Conservation (phyloP, 2,113 vertebrate genomes). For the Podocnemis expansa region DNA sequence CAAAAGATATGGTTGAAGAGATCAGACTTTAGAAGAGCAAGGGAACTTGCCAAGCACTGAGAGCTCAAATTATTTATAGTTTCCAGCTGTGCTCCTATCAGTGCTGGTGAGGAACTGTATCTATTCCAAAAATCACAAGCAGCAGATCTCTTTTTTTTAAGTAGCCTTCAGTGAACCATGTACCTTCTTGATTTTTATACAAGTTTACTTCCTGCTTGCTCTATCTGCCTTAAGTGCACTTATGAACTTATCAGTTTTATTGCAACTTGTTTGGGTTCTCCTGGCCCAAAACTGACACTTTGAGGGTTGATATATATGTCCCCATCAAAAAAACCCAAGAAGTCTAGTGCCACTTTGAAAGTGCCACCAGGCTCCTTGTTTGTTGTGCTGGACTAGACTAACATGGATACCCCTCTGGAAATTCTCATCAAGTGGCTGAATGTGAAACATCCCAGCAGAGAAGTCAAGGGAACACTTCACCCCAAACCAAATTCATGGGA, state of each 20-base stretch:
- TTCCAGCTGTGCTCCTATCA: not conserved
- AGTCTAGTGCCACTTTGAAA: too few species aligned
- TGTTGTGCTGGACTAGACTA: too few species aligned
- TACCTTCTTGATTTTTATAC: not conserved
- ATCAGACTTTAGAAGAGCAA: not conserved
- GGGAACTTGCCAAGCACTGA: not conserved
- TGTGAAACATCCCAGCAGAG: not conserved
- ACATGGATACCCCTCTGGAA: too few species aligned
- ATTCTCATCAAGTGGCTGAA: not conserved
- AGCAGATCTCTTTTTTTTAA: not conserved
- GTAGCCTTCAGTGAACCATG: not conserved
- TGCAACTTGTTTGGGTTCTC: not conserved
- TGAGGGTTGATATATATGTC: too few species aligned
- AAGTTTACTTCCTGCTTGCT: not conserved
- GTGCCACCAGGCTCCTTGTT: too few species aligned
- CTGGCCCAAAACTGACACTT: not conserved
- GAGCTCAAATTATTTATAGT: not conserved
- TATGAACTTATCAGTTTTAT: not conserved
- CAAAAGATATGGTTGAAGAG: not conserved
- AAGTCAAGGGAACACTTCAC: not conserved
- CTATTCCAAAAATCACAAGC: not conserved
- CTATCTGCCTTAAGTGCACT: not conserved
- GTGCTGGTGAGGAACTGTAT: not conserved
- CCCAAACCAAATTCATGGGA: not conserved
- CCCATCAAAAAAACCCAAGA: too few species aligned